Conservation (phyloP, 2,888 invertebrate genomes). For the Idaea biselata region DNA sequence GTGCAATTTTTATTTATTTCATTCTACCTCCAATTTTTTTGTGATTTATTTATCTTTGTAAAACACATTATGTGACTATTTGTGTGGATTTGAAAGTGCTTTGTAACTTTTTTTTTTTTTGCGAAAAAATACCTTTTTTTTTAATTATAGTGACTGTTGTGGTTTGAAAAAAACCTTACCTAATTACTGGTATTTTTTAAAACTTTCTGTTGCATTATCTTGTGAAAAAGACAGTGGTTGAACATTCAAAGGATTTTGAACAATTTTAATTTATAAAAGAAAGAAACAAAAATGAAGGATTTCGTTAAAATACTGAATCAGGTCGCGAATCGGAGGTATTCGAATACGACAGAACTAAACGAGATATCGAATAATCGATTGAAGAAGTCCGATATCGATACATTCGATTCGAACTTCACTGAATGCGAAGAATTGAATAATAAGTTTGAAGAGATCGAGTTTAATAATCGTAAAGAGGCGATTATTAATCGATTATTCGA, state of each 20-base stretch:
- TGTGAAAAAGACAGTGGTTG: too few species aligned
- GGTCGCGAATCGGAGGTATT: conserved; percentile 77
- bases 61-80: not conserved
- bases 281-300: conserved; percentile 82
- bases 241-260: too few species aligned
- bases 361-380: conserved; percentile 57
- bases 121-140: not conserved
- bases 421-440: conserved; percentile 66
- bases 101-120: not conserved
- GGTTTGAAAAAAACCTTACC: conserved; percentile 4
- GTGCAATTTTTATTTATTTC: too few species aligned
- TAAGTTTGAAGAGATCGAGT: conserved; percentile 63
- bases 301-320: conserved; percentile 80
- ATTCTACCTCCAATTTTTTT: too few species aligned
- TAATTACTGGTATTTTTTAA: too few species aligned
- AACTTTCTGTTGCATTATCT: too few species aligned
- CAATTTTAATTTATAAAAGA: not conserved
- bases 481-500: conserved; percentile 69
- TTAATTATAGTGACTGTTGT: too few species aligned
- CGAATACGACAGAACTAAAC: conserved; percentile 68
- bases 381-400: conserved; percentile 52
- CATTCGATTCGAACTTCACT: conserved; percentile 54
- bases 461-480: conserved; percentile 57
- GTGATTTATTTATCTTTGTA: not conserved
- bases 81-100: not conserved